Evolutionary conservation across 1,140 invertebrate species (phyloP), one percentile per base, ranked within the genome.

Genomic region (Protaetia brevitarsis): DNA sequence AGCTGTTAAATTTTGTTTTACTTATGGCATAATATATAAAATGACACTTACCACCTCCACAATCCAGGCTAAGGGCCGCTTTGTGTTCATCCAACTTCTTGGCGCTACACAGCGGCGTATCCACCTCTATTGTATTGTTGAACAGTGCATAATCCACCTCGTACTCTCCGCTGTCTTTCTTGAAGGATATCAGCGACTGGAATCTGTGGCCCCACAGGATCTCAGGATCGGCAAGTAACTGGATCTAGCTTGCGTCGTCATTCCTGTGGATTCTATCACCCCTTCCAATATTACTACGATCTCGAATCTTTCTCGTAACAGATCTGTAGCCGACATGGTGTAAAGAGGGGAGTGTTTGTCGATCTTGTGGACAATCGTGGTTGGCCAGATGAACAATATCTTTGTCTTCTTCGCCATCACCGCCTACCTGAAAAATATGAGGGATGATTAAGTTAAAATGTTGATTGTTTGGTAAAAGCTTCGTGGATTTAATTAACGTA

Each of bases 371-470:
- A 93, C 89, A 60, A 93, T 89, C 10, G 88, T 89, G 64, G 92
- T 93, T 0, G 93, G 93, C 93, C 93, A 95, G 63, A 95, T 93
- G 74, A 96, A 91, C 81, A 95, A 93, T 27, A 96, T 85, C n/a
- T 23, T 90, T 83, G 77, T 94, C 91, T 73, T 92, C 89, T 74
- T 87, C 84, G 34, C 90, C 86, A 77, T 90, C 88, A 56, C 87
- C 87, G 3, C 89, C 89, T 16, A 91, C 86, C 76, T 78, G 23
- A 45, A 66, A 51, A n/a, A n/a, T n/a, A n/a, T n/a, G n/a, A n/a
- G n/a, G n/a, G n/a, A n/a, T n/a, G n/a, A n/a, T n/a, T n/a, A n/a
- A n/a, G n/a, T n/a, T n/a, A n/a, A n/a, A n/a, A n/a, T n/a, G n/a
- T n/a, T n/a, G n/a, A n/a, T n/a, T n/a, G n/a, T n/a, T n/a, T n/a